These are phyloP conservation scores for Oncopeltus fasciatus DNA, from an alignment of 1,140 invertebrate genomes.

Conservation along the genomic window DNA sequence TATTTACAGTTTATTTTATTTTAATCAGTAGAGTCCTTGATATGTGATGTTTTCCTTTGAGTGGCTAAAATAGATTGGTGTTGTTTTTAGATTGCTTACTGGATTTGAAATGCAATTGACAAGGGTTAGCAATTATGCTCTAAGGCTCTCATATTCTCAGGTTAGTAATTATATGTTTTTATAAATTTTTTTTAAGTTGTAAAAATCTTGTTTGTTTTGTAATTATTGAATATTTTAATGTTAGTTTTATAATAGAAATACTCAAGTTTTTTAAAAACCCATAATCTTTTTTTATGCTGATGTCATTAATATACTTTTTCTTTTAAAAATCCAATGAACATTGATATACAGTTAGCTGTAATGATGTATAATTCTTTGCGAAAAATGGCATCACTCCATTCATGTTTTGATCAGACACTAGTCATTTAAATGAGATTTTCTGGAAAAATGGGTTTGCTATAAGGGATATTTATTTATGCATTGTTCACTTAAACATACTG, in stretches of 20 bases:
- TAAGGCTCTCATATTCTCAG: conserved; percentile 7
- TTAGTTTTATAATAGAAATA: not conserved
- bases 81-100: conserved; percentile 2
- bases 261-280: not conserved
- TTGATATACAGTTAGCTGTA: not conserved
- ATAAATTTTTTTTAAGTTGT: not conserved
- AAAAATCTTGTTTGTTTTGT: not conserved
- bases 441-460: not conserved
- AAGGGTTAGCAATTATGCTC: not conserved
- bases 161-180: not conserved
- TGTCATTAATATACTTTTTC: not conserved
- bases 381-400: not conserved
- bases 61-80: too few species aligned
- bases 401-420: not conserved
- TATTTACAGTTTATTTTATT: too few species aligned
- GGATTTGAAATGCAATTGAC: conserved; percentile 6
- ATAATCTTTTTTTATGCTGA: not conserved
- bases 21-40: too few species aligned
- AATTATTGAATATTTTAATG: not conserved
- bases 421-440: not conserved
- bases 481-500: not conserved
- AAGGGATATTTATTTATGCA: too few species aligned
- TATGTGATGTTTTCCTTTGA: too few species aligned
- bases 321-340: not conserved
- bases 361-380: not conserved